phyloP scores from a whole-genome alignment of 2,888 invertebrate species.

The Nemotelus nigrinus region DNA sequence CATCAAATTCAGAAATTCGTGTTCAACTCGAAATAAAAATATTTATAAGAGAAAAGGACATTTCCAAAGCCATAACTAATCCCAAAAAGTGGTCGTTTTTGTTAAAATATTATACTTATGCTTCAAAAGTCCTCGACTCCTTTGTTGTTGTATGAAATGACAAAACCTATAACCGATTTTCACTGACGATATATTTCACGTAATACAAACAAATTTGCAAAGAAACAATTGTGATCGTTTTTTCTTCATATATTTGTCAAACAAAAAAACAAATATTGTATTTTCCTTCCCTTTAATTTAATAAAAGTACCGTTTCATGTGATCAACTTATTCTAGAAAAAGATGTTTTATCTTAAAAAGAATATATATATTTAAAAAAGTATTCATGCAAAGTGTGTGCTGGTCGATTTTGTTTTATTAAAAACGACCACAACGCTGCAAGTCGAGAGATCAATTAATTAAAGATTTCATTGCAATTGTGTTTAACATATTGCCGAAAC shows the following conservation, averaged over 20 bases:
- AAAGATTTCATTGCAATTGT: constrained; percentile 16
- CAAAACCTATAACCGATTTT: background rate
- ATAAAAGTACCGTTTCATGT: constrained; percentile 37
- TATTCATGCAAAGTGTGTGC: constrained; percentile 20
- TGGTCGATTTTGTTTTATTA: constrained; percentile 16
- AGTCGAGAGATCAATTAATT: constrained; percentile 2
- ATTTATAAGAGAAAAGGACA: constrained; percentile 24
- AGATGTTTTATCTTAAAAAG: background rate
- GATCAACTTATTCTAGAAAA: constrained; percentile 38
- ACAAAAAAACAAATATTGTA: constrained; percentile 24
- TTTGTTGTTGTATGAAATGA: constrained; percentile 20
- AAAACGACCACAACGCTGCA: constrained; percentile 3
- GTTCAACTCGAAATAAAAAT: constrained; percentile 43
- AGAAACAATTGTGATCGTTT: constrained; percentile 42
- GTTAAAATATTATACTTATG: background rate
- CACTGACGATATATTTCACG: constrained; percentile 16
- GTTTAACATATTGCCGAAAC: background rate
- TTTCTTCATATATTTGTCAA: constrained; percentile 36
- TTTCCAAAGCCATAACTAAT: constrained; percentile 34
- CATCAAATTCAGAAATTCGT: constrained; percentile 38
- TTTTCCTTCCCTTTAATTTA: constrained; percentile 36
- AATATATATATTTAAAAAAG: constrained; percentile 33
- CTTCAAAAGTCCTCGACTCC: background rate
- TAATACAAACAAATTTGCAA: constrained; percentile 31
- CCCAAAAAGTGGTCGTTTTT: constrained; percentile 26